Percentiles rank a stretch among this genome's conserved stretches.
These are phyloP conservation scores for Ophion ellenae DNA, from an alignment of 2,888 invertebrate genomes.

Conservation along the genomic window DNA sequence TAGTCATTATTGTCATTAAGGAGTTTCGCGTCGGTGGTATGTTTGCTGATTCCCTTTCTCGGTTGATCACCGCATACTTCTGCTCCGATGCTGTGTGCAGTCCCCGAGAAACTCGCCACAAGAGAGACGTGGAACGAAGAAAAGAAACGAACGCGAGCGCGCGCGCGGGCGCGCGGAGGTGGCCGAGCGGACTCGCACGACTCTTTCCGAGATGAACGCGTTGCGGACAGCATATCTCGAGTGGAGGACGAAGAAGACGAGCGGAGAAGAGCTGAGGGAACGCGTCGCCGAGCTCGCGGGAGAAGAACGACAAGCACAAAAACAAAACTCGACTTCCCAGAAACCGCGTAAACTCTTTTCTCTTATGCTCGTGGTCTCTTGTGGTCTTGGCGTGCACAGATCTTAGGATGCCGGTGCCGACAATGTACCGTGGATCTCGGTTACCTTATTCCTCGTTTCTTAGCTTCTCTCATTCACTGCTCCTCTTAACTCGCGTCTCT, in stretches of 20 bases:
- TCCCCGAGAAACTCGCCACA: constrained; percentile 37
- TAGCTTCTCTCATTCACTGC: constrained; percentile 53
- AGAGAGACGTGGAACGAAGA: constrained; percentile 44
- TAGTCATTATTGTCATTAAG: constrained; percentile 75
- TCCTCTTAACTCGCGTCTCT: constrained; percentile 48
- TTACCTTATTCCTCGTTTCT: constrained; percentile 63
- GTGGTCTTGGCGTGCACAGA: constrained; percentile 71
- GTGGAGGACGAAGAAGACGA: constrained; percentile 36
- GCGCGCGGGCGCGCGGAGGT: constrained; percentile 28
- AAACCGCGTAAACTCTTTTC: constrained; percentile 78
- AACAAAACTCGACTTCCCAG: constrained; percentile 76
- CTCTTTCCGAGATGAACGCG: constrained; percentile 45
- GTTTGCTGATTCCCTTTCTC: constrained; percentile 55
- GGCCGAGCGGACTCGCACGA: constrained; percentile 41
- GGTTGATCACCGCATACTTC: constrained; percentile 50
- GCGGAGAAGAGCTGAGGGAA: constrained; percentile 29
- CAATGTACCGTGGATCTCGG: constrained; percentile 68
- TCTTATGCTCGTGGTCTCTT: constrained; percentile 39
- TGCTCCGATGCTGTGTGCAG: constrained; percentile 26
- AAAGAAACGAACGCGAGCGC: constrained; percentile 50
- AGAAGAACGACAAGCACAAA: constrained; percentile 71
- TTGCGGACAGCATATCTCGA: constrained; percentile 46
- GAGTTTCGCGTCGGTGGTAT: constrained; percentile 60
- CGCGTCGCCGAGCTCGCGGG: constrained; percentile 39
- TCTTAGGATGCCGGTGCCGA: constrained; percentile 76